A percentile compares a stretch with the other conserved stretches of the same genome.
Evolutionary conservation across 2,888 invertebrate species (phyloP).

Genomic region (Platycheirus albimanus): DNA sequence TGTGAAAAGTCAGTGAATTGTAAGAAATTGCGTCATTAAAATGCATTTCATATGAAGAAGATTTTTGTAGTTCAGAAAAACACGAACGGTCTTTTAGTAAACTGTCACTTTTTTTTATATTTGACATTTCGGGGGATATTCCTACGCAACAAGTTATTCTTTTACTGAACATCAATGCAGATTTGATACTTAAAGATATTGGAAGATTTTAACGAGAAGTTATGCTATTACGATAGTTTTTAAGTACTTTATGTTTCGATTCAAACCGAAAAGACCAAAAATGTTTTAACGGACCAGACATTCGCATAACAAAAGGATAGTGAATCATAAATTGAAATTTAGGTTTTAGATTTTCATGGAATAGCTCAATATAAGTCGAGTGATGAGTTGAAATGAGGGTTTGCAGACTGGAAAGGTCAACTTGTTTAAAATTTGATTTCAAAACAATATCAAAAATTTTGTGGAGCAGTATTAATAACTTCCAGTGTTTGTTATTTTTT

Average conservation of each 20-base stretch:
- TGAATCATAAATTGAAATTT: slow-evolving; percentile 35
- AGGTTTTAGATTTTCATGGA: slow-evolving; percentile 19
- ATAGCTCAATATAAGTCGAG: slow-evolving; percentile 14
- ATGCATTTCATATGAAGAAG: not conserved
- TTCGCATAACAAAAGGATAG: slow-evolving; percentile 15
- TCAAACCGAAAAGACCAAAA: slow-evolving; percentile 1
- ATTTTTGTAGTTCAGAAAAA: slow-evolving; percentile 7
- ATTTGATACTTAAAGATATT: not conserved
- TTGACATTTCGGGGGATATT: not conserved
- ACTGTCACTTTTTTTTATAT: slow-evolving; percentile 1
- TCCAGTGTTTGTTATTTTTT: slow-evolving; percentile 5
- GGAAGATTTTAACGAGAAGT: not conserved
- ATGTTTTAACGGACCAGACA: not conserved
- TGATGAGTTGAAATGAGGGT: slow-evolving; percentile 14
- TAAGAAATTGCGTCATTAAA: not conserved
- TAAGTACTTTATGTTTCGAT: slow-evolving; percentile 1
- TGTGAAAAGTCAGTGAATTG: not conserved
- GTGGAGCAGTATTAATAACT: not conserved
- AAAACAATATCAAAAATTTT: slow-evolving; percentile 23
- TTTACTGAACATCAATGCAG: not conserved
- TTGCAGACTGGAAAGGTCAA: slow-evolving; percentile 13
- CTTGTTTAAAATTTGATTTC: slow-evolving; percentile 22
- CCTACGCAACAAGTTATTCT: not conserved
- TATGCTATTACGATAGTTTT: slow-evolving; percentile 2
- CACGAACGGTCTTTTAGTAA: slow-evolving; percentile 13